A percentile compares a stretch with the other conserved stretches of the same genome.
Evolutionary conservation across 2,888 invertebrate genomes (phyloP).

Genomic region (Auanema freiburgensis): DNA sequence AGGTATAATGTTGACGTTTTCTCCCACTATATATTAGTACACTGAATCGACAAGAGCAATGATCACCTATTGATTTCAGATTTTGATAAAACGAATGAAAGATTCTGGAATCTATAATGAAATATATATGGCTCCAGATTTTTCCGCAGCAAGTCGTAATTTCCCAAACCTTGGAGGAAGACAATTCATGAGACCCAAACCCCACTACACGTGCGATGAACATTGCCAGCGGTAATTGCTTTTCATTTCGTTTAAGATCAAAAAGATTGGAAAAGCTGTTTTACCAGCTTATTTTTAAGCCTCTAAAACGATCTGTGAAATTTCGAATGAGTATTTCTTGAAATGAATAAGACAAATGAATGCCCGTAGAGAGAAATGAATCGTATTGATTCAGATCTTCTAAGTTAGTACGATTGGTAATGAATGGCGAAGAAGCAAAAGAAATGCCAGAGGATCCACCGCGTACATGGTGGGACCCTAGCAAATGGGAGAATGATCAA

Average conservation of each 20-base stretch:
- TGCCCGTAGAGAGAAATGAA: conserved; percentile 2
- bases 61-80: conserved; percentile 2
- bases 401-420: conserved; percentile 16
- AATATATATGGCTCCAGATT: conserved; percentile 48
- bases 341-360: neutral
- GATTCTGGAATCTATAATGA: conserved; percentile 41
- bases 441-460: conserved; percentile 17
- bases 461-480: conserved; percentile 21
- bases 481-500: conserved; percentile 16
- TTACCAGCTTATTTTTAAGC: no score
- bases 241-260: no score
- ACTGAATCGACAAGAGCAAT: neutral
- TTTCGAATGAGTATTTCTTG: neutral
- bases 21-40: neutral
- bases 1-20: conserved; percentile 12
- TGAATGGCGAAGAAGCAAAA: conserved; percentile 16
- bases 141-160: conserved; percentile 30
- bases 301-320: no score
- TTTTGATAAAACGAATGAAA: conserved; percentile 22
- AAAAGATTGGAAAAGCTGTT: no score
- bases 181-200: conserved; percentile 13
- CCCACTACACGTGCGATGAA: conserved; percentile 20
- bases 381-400: conserved; percentile 11
- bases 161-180: conserved; percentile 42
- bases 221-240: conserved; percentile 17